A percentile compares a stretch with the other conserved stretches of the same genome.
phyloP scores from a whole-genome alignment of 1,140 invertebrate genomes.

The Rhagoletis zephyria region DNA sequence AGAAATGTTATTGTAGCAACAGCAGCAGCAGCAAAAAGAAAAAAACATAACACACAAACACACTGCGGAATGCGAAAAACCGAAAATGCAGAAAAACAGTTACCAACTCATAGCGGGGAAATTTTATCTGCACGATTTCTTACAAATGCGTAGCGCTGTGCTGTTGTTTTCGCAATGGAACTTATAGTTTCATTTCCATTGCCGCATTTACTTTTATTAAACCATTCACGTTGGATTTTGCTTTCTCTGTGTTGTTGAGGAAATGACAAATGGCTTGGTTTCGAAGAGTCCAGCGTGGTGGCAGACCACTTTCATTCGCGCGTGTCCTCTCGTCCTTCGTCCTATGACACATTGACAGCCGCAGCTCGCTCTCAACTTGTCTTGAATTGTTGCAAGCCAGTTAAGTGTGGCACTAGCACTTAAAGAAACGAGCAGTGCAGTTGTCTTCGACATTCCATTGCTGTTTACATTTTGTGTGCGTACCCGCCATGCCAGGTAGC shows the following conservation, averaged over 20 bases:
- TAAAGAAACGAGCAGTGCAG: background rate
- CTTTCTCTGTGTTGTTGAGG: too few relatives aligned
- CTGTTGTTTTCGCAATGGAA: background rate
- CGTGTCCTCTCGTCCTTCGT: background rate
- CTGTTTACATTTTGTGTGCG: background rate
- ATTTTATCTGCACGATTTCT: background rate
- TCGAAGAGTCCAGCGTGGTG: too few relatives aligned
- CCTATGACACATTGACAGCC: background rate
- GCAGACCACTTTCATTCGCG: background rate
- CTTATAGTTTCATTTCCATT: conserved; percentile 26
- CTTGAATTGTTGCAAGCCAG: background rate
- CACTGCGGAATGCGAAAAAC: background rate
- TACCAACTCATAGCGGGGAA: background rate
- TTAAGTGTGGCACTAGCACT: background rate
- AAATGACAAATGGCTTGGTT: too few relatives aligned
- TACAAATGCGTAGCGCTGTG: background rate
- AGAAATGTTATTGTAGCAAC: conserved; percentile 20
- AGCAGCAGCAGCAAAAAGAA: background rate
- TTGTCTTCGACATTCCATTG: background rate
- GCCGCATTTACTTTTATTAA: background rate
- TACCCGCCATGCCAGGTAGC: background rate
- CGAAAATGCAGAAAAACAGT: background rate
- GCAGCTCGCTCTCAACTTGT: background rate
- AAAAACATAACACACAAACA: background rate
- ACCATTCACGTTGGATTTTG: too few relatives aligned